Base-by-base conservation (phyloP, 1,140 invertebrate genomes). In the Polypedilum pembai region DNA sequence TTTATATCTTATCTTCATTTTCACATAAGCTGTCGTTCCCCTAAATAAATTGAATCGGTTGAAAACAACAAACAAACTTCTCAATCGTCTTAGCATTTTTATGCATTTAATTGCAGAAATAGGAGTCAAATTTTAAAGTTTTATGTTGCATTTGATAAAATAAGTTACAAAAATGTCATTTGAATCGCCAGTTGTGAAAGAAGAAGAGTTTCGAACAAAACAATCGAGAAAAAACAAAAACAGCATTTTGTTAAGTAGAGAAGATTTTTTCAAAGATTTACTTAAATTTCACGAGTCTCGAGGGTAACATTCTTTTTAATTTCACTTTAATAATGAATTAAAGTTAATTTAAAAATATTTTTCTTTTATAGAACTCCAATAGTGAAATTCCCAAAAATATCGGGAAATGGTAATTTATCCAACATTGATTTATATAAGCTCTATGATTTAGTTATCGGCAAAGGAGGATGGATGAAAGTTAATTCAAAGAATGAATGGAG, bases 391-490 rank as follows among this genome's bases (percentile, higher is more conserved):
- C 94, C 95, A 73, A 89, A 89, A 83, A 90, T 98, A 75, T 93
- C 90, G 84, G 94, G 94, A 56, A 88, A 91, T 77, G 65, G 65
- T 7, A 20, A 69, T 3, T 20, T 69, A 8, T 69, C 65, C n/a
- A 91, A 94, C 83, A 88, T 97, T 79, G 95, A 98, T 86, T 86
- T 98, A 73, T 95, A 94, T 84, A 87, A 92, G 72, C 87, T 98
- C 73, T 97, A 97, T 82, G 89, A 88, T 76, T 87, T 95, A 78
- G 94, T 97, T n/a, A 95, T 92, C 76, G 89, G 90, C 74, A 87
- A 92, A 79, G 95, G 95, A 78, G 95, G 95, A 80, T 94, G 95
- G 88, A 89, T 94, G 78, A 96, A 94, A 89, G 94, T 97, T 83
- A 87, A 86, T 74, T 78, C 79, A 78, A 89, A 90, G 78, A 92